phyloP scores from a whole-genome alignment of 2,888 invertebrate species.

The Operophtera brumata region DNA sequence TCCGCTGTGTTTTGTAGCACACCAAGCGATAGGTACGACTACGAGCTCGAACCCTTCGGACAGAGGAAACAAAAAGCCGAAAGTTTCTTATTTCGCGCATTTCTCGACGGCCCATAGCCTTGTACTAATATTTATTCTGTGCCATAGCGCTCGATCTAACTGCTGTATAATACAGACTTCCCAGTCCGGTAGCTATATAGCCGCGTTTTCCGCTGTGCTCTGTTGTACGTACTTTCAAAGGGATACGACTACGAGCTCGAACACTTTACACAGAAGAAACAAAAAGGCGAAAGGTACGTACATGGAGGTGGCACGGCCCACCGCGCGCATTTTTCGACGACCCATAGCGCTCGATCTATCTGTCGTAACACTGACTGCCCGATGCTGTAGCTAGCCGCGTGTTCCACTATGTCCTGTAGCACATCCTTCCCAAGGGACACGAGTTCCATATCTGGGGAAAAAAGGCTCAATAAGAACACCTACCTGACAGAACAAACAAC shows the following conservation, averaged over 20 bases:
- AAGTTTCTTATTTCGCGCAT: too few species aligned
- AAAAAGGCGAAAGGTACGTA: conserved; percentile 38
- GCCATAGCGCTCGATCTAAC: too few species aligned
- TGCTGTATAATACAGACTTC: too few species aligned
- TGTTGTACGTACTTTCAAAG: conserved; percentile 57
- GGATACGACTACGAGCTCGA: conserved; percentile 67
- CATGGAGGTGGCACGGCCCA: conserved; percentile 80
- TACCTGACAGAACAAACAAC: too few species aligned
- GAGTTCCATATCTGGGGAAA: conserved; percentile 61
- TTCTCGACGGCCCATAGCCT: too few species aligned
- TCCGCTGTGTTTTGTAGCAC: conserved; percentile 60
- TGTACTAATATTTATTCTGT: too few species aligned
- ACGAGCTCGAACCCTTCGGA: conserved; percentile 54
- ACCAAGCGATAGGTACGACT: conserved; percentile 51
- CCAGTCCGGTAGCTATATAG: too few species aligned
- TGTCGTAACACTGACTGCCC: conserved; percentile 72
- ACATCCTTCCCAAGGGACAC: conserved; percentile 59
- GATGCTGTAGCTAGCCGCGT: conserved; percentile 63
- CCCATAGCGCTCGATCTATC: conserved; percentile 73
- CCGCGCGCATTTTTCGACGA: conserved; percentile 78
- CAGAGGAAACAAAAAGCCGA: too few species aligned
- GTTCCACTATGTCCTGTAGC: conserved; percentile 61
- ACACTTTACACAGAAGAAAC: too few species aligned
- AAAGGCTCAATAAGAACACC: neutral
- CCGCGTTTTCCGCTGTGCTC: too few species aligned